Base-by-base conservation (phyloP, 2,113 vertebrate species). In the Oophaga pumilio region DNA sequence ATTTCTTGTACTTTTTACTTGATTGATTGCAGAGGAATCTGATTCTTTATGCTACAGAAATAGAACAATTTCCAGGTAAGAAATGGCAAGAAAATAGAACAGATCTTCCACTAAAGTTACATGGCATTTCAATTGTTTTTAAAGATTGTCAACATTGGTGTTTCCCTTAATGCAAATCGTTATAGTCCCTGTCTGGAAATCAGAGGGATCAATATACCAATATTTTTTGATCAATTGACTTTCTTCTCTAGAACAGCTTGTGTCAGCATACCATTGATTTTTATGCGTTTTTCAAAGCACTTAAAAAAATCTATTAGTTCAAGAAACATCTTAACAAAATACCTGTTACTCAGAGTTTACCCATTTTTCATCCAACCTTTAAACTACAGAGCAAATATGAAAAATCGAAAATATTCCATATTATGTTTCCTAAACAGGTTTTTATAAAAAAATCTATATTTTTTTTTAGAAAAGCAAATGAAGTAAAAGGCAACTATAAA, bases 181-280 rank as follows among this genome's bases (percentile, higher is more conserved):
- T 84, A 78, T 79, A 86, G 85, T 86, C 50, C 62, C 74, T 86
- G 85, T 86, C 85, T 79, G 76, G 17, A 86, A 86, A 86, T 79
- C 76, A 79, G 76, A 66, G 57, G 60, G 62, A 79, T 86, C 85
- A 86, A 86, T 86, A 86, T 33, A 69, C 85, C 85, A 86, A 79
- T 86, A 68, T 86, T 79, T 85, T 79, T 86, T 86, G 85, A 86
- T 86, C 85, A 86, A 86, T 86, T 57, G n/a, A 69, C 60, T 80
- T 49, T 86, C 85, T 69, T 79, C 64, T 53, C 85, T 69, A 49
- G 76, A 78, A 26, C 85, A 86, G 76, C 76, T n/a, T 86, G 49
- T 86, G 85, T 80, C 76, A 79, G 76, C 76, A 79, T 69, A 77
- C 10, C 50, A 86, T 86, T 79, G 85, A 86, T 86, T 86, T 86